phyloP scores from a whole-genome alignment of 2,888 invertebrate species.

The Agrochola circellaris region DNA sequence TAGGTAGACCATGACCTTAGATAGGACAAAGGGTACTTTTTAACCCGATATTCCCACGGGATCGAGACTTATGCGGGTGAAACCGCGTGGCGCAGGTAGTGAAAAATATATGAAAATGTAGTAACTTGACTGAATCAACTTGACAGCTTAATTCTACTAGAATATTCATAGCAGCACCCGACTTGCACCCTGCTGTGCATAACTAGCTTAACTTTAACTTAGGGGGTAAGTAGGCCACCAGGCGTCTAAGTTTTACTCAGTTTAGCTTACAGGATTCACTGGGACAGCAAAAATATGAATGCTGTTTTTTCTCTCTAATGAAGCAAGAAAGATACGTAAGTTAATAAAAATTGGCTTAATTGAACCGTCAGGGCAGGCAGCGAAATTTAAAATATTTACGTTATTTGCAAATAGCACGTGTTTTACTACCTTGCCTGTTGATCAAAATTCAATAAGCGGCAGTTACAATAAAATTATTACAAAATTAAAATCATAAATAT shows the following conservation, averaged over 20 bases:
- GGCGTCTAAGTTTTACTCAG: slow-evolving; percentile 3
- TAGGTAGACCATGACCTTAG: no score
- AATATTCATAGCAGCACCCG: slow-evolving; percentile 45
- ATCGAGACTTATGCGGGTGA: no score
- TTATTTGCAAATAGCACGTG: not conserved
- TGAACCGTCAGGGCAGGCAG: no score
- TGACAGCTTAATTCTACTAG: slow-evolving; percentile 26
- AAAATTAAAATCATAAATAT: not conserved
- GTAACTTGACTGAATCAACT: slow-evolving; percentile 25
- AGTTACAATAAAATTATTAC: not conserved
- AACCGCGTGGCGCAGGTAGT: no score
- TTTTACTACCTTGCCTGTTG: not conserved
- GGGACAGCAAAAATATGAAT: not conserved
- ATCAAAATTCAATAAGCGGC: not conserved
- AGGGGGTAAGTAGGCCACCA: slow-evolving; percentile 33
- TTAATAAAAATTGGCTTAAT: not conserved
- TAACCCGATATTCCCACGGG: no score
- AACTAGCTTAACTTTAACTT: slow-evolving; percentile 41
- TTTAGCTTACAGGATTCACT: slow-evolving; percentile 16
- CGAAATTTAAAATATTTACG: not conserved
- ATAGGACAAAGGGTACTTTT: no score
- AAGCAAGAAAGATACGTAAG: not conserved
- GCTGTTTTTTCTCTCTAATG: not conserved
- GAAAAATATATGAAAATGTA: slow-evolving; percentile 24
- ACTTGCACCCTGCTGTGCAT: slow-evolving; percentile 31